Evolutionary conservation across 1,140 invertebrate genomes (phyloP).

Genomic region (Diachasmimorpha longicaudata): DNA sequence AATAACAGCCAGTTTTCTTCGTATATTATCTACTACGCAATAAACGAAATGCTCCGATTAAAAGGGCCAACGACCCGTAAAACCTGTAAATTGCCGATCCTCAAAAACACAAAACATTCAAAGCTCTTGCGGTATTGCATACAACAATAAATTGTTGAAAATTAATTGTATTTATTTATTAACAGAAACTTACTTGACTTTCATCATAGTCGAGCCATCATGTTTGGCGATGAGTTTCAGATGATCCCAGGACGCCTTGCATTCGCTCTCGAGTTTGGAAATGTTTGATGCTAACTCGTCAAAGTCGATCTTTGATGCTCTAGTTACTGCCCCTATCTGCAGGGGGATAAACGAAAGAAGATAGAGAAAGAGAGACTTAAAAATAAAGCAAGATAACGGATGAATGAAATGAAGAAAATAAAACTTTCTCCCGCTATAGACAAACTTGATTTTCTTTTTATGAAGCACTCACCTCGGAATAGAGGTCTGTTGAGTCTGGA

Average conservation of each 20-base stretch:
- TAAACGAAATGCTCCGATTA: too few relatives aligned
- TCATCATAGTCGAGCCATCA: constrained; percentile 87
- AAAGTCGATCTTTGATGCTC: constrained; percentile 94
- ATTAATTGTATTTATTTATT: not conserved
- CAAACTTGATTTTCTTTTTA: constrained; percentile 7
- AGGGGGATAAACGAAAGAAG: not conserved
- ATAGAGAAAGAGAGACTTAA: not conserved
- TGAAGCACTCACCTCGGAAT: constrained; percentile 82
- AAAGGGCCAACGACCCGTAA: too few relatives aligned
- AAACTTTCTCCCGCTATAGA: not conserved
- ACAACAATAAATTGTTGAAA: not conserved
- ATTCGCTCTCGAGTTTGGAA: constrained; percentile 89
- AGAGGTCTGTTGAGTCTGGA: constrained; percentile 93
- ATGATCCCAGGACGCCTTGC: constrained; percentile 97
- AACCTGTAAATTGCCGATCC: too few relatives aligned
- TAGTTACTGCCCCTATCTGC: constrained; percentile 86
- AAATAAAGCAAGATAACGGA: not conserved
- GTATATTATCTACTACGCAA: too few relatives aligned
- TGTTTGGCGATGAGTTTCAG: constrained; percentile 96
- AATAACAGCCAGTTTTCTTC: too few relatives aligned
- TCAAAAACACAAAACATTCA: too few relatives aligned
- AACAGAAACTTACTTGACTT: constrained; percentile 73
- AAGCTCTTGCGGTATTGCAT: too few relatives aligned
- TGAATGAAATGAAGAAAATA: constrained; percentile 38
- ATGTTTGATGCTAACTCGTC: constrained; percentile 88